Base-by-base conservation (phyloP, 2,888 invertebrate genomes). In the Polyploca ridens region DNA sequence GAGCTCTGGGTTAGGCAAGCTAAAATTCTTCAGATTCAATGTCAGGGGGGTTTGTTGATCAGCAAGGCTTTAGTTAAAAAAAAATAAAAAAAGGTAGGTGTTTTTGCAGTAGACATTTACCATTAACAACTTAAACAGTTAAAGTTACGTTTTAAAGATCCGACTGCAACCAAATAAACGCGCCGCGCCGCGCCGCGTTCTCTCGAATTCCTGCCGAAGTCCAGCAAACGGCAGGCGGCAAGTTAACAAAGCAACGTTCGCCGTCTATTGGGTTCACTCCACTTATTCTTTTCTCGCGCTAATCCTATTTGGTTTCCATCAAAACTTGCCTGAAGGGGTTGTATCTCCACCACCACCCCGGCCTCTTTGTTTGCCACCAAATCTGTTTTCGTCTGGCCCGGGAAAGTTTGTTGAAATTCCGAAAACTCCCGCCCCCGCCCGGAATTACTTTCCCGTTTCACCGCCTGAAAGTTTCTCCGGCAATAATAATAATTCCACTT, bases 291-390 rank as follows among this genome's bases (percentile, higher is more conserved):
- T 92, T 83, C 87, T 81, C 83, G 84, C 82, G 85, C 87, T 92
- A 93, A 93, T 93, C 91, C 89, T 91, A 87, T 93, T 93, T 91
- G 89, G 87, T 88, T 93, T 92, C 90, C 91, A 93, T 92, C 92
- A 91, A 89, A 93, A 92, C 90, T 92, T 91, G 85, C 75, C 84
- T 83, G 84, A 90, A 89, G 89, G 86, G 88, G 88, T 89, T 85
- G 84, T 78, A 71, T 70, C 75, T 72, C 72, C 69, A 60, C 74
- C 71, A 54, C 68, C 72, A 70, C 71, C 68, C 75, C 78, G 74
- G 74, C 81, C 82, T 84, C 89, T 87, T 90, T 91, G 90, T 90
- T 90, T 88, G 86, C 89, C 85, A 86, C 87, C 89, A 88, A 92
- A 91, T 92, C 90, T 91, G 92, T 92, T 92, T 91, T 89, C 89